Evolutionary conservation across 2,888 invertebrate species (phyloP), one percentile per base, ranked within the genome.

Genomic region (Phalera bucephala): DNA sequence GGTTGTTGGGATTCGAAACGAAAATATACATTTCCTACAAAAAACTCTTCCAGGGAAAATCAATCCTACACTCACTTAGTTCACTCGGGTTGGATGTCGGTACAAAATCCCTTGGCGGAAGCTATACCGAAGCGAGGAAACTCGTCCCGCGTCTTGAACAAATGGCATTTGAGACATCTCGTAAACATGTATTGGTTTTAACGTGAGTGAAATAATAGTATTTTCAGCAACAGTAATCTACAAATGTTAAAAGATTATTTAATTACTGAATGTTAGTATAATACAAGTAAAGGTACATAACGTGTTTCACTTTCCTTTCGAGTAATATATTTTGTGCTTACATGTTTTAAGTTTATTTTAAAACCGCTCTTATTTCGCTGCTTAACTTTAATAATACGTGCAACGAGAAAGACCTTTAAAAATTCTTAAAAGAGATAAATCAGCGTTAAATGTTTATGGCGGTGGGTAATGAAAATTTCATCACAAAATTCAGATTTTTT

Each of bases 1-100:
- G n/a, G n/a, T n/a, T n/a, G n/a, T n/a, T n/a, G n/a, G n/a, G n/a
- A n/a, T n/a, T n/a, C n/a, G n/a, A n/a, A n/a, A n/a, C n/a, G n/a
- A n/a, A n/a, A n/a, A n/a, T n/a, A n/a, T n/a, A n/a, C n/a, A n/a
- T n/a, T n/a, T n/a, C n/a, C n/a, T n/a, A n/a, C n/a, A n/a, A n/a
- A n/a, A n/a, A n/a, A n/a, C n/a, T n/a, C n/a, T n/a, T n/a, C n/a
- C n/a, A n/a, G n/a, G n/a, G n/a, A n/a, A n/a, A n/a, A n/a, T n/a
- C n/a, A n/a, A 60, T 52, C 39, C 45, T 40, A 40, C 51, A 48
- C 33, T 49, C 56, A 64, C 66, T 71, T 63, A 66, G 55, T 59
- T 61, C 61, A 69, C 69, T 68, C 54, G 45, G 59, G n/a, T n/a
- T n/a, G n/a, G 57, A 49, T 58, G 35, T 34, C 26, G 10, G 31